Percentiles rank a stretch among this genome's conserved stretches.
These are phyloP conservation scores for Camponotus fellah DNA, from an alignment of 2,888 invertebrate species.

Conservation along the genomic window DNA sequence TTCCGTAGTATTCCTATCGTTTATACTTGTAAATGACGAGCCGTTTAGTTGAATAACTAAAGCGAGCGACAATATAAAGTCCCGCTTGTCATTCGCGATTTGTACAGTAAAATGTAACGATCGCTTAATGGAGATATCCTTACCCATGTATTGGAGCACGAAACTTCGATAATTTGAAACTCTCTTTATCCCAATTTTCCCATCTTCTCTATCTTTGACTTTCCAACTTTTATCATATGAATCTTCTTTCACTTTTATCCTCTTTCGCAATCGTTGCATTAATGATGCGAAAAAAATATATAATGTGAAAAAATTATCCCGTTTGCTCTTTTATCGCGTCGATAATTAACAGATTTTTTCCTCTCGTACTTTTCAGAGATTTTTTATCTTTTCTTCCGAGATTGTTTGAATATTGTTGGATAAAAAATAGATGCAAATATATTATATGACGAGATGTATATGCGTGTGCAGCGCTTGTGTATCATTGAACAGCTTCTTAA, in stretches of 20 bases:
- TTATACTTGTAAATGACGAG: not conserved
- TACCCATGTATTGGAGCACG: not conserved
- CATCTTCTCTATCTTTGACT: not conserved
- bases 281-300: slow-evolving; percentile 1
- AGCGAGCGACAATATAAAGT: not conserved
- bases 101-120: slow-evolving; percentile 23
- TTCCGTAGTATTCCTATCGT: slow-evolving; percentile 2
- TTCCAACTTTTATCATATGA: not conserved
- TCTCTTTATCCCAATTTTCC: not conserved
- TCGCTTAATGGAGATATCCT: slow-evolving; percentile 10
- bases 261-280: not conserved
- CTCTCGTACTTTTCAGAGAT: not conserved
- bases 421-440: slow-evolving; percentile 3
- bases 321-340: slow-evolving; percentile 3
- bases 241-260: not conserved
- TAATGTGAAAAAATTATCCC: not conserved
- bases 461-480: not conserved
- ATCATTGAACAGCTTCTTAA: slow-evolving; percentile 3
- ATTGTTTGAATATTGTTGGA: not conserved
- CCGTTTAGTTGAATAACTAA: not conserved
- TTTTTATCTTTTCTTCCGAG: not conserved
- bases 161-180: not conserved
- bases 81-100: not conserved
- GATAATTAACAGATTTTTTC: not conserved
- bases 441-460: slow-evolving; percentile 1